These are phyloP conservation scores for Muntiacus reevesi DNA, from an alignment of 2,113 vertebrate species.

Conservation along the genomic window DNA sequence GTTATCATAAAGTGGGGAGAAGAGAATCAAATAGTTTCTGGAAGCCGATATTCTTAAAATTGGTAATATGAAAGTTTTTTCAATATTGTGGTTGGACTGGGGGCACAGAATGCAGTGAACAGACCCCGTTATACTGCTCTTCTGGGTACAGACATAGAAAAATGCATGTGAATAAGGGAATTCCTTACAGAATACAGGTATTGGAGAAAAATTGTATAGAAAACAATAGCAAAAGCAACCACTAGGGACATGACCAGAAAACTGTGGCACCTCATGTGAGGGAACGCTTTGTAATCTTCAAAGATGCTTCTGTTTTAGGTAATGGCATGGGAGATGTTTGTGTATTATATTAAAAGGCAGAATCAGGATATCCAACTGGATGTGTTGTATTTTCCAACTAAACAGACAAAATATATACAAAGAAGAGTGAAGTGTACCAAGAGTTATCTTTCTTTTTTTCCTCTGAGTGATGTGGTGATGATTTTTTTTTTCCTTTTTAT, in stretches of 20 bases:
- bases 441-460: not conserved
- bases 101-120: not conserved
- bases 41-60: not conserved
- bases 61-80: not conserved
- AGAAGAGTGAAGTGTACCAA: not conserved
- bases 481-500: not conserved
- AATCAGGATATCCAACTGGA: not conserved
- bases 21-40: not conserved
- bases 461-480: not conserved
- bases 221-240: not conserved
- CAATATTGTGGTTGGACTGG: not conserved
- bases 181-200: rapidly evolving
- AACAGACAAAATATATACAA: not conserved
- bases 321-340: not conserved
- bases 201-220: not conserved
- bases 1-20: not conserved
- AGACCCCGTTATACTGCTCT: rapidly evolving
- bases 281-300: not conserved
- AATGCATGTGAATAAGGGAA: rapidly evolving
- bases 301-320: not conserved
- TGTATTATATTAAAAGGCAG: not conserved
- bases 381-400: not conserved
- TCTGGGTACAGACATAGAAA: not conserved
- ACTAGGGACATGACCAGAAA: rapidly evolving
- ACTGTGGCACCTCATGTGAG: rapidly evolving